phyloP scores from a whole-genome alignment of 2,888 invertebrate genomes.

The Plagodis pulveraria region DNA sequence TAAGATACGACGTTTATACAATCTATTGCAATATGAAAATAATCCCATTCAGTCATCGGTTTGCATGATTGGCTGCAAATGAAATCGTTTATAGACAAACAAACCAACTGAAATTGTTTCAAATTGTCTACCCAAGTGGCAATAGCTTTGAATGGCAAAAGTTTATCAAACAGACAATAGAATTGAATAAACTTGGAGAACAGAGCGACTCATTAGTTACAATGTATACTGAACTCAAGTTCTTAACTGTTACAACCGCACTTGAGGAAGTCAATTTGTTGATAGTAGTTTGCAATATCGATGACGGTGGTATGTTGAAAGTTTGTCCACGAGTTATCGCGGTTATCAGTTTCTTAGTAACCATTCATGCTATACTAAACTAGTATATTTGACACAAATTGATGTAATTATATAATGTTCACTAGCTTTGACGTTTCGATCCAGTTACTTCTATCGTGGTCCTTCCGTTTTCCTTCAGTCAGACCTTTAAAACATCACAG shows the following conservation, averaged over 20 bases:
- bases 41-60: too few species aligned
- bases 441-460: too few species aligned
- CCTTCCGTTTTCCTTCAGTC: too few species aligned
- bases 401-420: too few species aligned
- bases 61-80: too few species aligned
- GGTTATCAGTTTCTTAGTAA: slow-evolving; percentile 6
- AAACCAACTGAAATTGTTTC: neutral
- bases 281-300: slow-evolving; percentile 11
- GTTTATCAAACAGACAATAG: slow-evolving; percentile 6
- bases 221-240: slow-evolving; percentile 19
- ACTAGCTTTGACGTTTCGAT: too few species aligned
- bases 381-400: neutral
- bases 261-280: slow-evolving; percentile 31
- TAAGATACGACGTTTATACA: too few species aligned
- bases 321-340: neutral
- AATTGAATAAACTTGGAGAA: slow-evolving; percentile 11
- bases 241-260: slow-evolving; percentile 23
- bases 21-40: too few species aligned
- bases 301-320: neutral
- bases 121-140: neutral
- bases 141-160: neutral
- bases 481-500: too few species aligned
- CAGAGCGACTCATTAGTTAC: slow-evolving; percentile 12
- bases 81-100: neutral
- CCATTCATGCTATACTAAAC: neutral